Percentiles rank a stretch among this genome's conserved stretches.
Evolutionary conservation across 2,797 vertebrate species (phyloP).

Genomic region (Fratercula arctica): DNA sequence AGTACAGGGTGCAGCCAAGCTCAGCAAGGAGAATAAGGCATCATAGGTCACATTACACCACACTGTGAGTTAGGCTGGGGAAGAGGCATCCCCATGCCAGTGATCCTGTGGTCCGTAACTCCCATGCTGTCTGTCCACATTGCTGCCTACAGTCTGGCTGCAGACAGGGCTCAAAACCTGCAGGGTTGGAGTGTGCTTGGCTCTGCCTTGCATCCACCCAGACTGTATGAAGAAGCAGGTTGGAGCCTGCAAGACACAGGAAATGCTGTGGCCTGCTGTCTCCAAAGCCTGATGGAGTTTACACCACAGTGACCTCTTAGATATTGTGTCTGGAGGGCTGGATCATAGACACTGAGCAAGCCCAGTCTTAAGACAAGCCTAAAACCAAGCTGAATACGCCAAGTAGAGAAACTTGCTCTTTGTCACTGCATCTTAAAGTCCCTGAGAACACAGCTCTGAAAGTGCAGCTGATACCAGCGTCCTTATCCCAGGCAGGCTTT

Average conservation of each 20-base stretch:
- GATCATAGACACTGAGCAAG: not conserved
- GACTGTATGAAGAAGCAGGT: not conserved
- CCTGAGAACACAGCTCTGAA: not conserved
- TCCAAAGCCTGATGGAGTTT: not conserved
- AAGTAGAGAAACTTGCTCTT: not conserved
- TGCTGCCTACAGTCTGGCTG: not conserved
- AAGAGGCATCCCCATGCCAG: not conserved
- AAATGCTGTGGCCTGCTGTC: not conserved
- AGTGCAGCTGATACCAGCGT: not conserved
- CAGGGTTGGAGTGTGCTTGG: not conserved
- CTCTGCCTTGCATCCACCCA: not conserved
- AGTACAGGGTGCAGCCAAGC: not conserved
- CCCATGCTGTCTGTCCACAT: not conserved
- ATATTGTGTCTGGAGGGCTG: not conserved
- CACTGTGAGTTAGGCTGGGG: not conserved
- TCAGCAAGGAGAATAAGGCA: too few species aligned
- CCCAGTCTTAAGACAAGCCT: not conserved
- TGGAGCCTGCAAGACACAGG: not conserved
- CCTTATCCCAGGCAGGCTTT: not conserved
- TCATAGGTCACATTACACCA: not conserved
- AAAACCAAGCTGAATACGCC: not conserved
- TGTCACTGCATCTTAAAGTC: not conserved
- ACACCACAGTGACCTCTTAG: not conserved
- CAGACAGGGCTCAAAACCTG: not conserved
- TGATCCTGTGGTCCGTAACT: not conserved